Evolutionary conservation across 53 echinoderm and acorn worm genomes (phyloP).

Genomic region (Pentamera pediparva): DNA sequence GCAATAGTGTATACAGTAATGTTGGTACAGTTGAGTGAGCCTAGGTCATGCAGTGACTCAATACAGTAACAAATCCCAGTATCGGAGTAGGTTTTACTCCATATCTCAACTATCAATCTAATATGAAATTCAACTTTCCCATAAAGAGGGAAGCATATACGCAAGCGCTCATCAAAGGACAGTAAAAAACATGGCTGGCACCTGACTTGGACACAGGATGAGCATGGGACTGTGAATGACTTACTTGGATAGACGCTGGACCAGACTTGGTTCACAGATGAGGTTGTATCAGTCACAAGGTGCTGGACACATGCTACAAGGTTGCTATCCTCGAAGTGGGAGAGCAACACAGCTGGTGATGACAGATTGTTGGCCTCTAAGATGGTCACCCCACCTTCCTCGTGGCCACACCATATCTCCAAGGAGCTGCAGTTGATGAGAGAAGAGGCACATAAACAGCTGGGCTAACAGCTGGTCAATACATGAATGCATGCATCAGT

Average conservation of each 20-base stretch:
- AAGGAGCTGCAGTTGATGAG: constrained; percentile 36
- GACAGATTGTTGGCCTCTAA: constrained; percentile 54
- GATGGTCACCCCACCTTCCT: constrained; percentile 67
- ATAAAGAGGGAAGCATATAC: neutral
- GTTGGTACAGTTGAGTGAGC: too few species aligned
- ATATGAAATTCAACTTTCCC: too few species aligned
- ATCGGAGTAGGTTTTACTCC: too few species aligned
- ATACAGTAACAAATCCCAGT: too few species aligned
- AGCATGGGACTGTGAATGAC: neutral
- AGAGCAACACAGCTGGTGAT: constrained; percentile 23
- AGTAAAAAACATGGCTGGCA: neutral
- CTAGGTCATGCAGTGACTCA: too few species aligned
- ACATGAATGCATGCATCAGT: too few species aligned
- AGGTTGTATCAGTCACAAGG: constrained; percentile 61
- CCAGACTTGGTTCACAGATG: constrained; percentile 52
- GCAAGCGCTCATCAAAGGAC: neutral
- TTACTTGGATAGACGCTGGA: constrained; percentile 81
- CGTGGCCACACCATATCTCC: constrained; percentile 90
- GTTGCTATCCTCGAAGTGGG: constrained; percentile 48
- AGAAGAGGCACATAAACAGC: too few species aligned
- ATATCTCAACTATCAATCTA: too few species aligned
- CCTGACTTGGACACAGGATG: neutral
- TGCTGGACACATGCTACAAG: constrained; percentile 61
- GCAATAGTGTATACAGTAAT: too few species aligned
- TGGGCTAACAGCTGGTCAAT: too few species aligned